A percentile compares a stretch with the other conserved stretches of the same genome.
These are phyloP conservation scores for Hydractinia symbiolongicarpus DNA, from an alignment of 30 jellyfish, hydroid and myxozoan species.

Conservation along the genomic window DNA sequence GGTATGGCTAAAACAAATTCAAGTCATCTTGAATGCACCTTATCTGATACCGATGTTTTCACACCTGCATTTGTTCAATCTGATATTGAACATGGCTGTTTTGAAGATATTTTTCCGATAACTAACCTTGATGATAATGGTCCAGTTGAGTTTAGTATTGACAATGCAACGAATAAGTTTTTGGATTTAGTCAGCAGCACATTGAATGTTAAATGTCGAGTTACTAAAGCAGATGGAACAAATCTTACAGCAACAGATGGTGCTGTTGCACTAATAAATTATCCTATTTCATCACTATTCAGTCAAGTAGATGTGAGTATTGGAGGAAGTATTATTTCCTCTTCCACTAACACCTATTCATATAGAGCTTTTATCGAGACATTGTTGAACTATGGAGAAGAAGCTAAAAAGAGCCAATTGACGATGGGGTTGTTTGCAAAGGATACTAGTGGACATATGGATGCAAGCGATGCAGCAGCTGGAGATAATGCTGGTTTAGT, in stretches of 20 bases:
- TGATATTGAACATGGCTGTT: not conserved
- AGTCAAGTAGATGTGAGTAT: slow-evolving; percentile 38
- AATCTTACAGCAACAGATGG: not conserved
- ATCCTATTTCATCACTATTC: slow-evolving; percentile 2
- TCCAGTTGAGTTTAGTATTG: slow-evolving; percentile 21
- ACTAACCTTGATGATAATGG: slow-evolving; percentile 6
- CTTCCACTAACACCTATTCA: slow-evolving; percentile 18
- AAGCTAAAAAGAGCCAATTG: slow-evolving; percentile 30
- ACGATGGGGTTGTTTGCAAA: not conserved
- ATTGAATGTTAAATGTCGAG: not conserved
- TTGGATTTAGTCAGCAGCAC: slow-evolving; percentile 4
- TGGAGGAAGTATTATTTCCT: slow-evolving; percentile 5
- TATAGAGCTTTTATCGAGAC: slow-evolving; percentile 33
- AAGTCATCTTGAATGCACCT: slow-evolving; percentile 19
- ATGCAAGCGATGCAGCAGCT: too few relatives aligned
- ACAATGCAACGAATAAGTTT: slow-evolving; percentile 13
- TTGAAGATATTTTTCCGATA: slow-evolving; percentile 25
- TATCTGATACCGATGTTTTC: slow-evolving; percentile 29
- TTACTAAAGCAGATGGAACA: slow-evolving; percentile 23
- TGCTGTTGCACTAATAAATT: slow-evolving; percentile 6
- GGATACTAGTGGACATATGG: slow-evolving; percentile 33
- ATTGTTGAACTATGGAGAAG: slow-evolving; percentile 23
- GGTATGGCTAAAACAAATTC: too few relatives aligned
- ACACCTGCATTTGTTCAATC: slow-evolving; percentile 23
- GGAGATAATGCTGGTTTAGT: slow-evolving; percentile 16